These are phyloP conservation scores for Caenorhabditis wallacei DNA, from an alignment of 2,888 invertebrate genomes.

Conservation along the genomic window DNA sequence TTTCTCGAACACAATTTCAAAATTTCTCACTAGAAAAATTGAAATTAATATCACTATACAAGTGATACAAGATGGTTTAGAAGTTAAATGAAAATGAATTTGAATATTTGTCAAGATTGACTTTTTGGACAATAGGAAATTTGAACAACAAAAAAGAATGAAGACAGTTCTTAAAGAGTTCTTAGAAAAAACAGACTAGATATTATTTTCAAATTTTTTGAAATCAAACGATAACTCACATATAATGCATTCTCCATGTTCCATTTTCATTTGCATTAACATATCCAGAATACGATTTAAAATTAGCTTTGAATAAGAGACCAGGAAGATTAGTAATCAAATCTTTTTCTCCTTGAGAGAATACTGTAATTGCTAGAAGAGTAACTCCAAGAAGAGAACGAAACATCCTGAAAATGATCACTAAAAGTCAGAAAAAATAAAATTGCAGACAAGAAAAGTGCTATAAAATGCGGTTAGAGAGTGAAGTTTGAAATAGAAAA, in stretches of 20 bases:
- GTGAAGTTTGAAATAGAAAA: too few relatives aligned
- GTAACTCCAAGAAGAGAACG: conserved; percentile 45
- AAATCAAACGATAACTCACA: conserved; percentile 83
- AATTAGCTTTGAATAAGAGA: conserved; percentile 82
- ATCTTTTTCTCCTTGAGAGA: conserved; percentile 64
- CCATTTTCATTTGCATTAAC: conserved; percentile 83
- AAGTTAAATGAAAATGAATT: too few relatives aligned
- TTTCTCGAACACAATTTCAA: neutral
- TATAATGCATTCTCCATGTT: conserved; percentile 84
- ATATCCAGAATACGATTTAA: conserved; percentile 85
- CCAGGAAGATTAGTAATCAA: conserved; percentile 83
- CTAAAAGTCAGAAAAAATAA: conserved; percentile 8
- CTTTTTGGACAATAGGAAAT: too few relatives aligned
- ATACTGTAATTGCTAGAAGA: conserved; percentile 32
- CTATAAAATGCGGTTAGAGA: conserved; percentile 4
- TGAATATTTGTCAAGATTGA: too few relatives aligned
- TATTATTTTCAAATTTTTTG: too few relatives aligned
- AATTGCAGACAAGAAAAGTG: neutral
- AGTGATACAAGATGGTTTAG: too few relatives aligned
- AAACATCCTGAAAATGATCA: conserved; percentile 42
- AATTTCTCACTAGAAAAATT: neutral
- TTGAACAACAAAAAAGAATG: too few relatives aligned
- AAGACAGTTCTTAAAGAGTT: too few relatives aligned
- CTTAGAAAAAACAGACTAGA: too few relatives aligned
- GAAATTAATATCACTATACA: too few relatives aligned